These are phyloP conservation scores for Girardinus metallicus DNA, from an alignment of 2,797 vertebrate species.

Conservation along the genomic window DNA sequence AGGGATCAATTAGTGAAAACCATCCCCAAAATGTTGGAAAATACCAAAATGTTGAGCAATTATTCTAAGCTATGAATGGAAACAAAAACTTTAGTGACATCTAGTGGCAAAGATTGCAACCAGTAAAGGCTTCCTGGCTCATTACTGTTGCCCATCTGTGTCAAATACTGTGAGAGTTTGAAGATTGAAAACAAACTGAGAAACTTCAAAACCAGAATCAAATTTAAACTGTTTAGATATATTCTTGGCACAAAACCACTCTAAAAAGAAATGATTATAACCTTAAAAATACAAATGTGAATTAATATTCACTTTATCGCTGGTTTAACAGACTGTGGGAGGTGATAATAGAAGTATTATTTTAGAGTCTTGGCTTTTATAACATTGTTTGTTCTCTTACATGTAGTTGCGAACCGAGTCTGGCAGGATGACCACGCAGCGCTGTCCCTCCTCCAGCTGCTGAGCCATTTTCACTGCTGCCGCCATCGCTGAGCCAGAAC, in stretches of 20 bases:
- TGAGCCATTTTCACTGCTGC: conserved; percentile 85
- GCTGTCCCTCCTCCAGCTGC: conserved; percentile 88
- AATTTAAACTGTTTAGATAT: neutral
- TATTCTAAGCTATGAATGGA: neutral
- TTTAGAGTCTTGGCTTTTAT: neutral
- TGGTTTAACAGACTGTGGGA: neutral
- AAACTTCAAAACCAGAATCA: neutral
- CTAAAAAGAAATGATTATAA: neutral
- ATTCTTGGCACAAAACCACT: neutral
- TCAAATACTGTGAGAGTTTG: neutral
- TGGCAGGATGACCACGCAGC: conserved; percentile 90
- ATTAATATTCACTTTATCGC: neutral
- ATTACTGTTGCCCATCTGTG: neutral
- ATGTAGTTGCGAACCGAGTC: conserved; percentile 95
- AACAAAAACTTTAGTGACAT: neutral
- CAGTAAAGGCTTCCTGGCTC: neutral
- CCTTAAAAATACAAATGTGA: no score
- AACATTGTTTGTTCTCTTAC: conserved; percentile 60
- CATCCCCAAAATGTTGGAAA: neutral
- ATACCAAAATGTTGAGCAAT: neutral
- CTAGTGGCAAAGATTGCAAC: neutral
- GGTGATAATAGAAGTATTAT: neutral
- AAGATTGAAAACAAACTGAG: neutral
- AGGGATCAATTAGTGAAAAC: neutral
- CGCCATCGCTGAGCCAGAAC: conserved; percentile 87